Conservation (phyloP, 2,797 vertebrate species). For the Pteronotus mesoamericanus region DNA sequence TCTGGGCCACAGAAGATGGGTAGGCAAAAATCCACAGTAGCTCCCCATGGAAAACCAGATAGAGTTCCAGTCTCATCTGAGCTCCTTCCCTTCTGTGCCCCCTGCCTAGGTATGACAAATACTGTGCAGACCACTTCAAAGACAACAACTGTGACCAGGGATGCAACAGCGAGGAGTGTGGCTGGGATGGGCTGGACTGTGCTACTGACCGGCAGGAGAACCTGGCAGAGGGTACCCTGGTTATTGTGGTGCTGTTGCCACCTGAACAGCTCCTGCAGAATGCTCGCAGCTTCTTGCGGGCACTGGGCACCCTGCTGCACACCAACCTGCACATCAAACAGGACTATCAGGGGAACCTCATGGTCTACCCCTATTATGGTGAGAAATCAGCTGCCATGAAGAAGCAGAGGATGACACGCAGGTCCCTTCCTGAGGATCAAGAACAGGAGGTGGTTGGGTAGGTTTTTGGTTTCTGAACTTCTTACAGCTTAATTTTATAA, state of each 20-base stretch:
- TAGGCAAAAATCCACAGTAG: background rate
- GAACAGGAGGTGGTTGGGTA: constrained; percentile 87
- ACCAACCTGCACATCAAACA: constrained; percentile 90
- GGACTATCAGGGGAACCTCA: constrained; percentile 84
- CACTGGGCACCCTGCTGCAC: constrained; percentile 89
- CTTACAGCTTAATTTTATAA: background rate
- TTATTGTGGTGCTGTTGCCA: constrained; percentile 93
- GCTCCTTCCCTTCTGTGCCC: background rate
- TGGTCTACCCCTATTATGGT: constrained; percentile 90
- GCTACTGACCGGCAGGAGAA: constrained; percentile 82
- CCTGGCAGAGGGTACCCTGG: constrained; percentile 86
- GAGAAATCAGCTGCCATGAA: constrained; percentile 70
- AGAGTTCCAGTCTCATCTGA: background rate
- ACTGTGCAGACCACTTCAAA: constrained; percentile 92
- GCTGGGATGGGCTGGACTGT: constrained; percentile 96
- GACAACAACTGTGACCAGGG: constrained; percentile 92
- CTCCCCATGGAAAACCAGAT: background rate
- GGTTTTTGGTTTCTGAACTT: constrained; percentile 44
- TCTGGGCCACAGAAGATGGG: background rate
- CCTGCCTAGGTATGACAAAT: constrained; percentile 88
- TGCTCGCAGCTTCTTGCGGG: constrained; percentile 90
- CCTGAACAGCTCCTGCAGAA: constrained; percentile 89
- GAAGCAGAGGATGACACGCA: constrained; percentile 68
- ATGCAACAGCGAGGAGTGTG: constrained; percentile 92
- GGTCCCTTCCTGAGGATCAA: constrained; percentile 84